Conservation (phyloP, 2,797 vertebrate species). For the Salmo trutta region DNA sequence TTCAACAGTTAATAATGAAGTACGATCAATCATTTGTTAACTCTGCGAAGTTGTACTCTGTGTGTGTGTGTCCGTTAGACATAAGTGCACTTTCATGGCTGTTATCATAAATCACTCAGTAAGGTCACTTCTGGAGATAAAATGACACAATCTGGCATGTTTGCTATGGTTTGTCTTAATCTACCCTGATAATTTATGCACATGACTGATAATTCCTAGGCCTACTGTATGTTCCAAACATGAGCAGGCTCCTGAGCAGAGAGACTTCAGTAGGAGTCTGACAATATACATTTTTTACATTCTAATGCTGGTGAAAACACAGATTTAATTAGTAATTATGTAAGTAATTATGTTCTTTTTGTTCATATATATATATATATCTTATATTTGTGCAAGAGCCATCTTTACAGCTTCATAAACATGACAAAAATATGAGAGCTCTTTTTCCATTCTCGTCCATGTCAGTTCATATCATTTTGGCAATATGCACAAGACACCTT, state of each 20-base stretch:
- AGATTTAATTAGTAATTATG: neutral
- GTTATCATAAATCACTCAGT: neutral
- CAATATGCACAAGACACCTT: neutral
- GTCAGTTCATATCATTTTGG: neutral
- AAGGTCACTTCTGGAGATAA: constrained; percentile 8
- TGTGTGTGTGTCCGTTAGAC: neutral
- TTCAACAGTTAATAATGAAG: neutral
- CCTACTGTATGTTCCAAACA: neutral
- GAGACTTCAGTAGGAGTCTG: neutral
- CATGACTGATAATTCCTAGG: neutral
- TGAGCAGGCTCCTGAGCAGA: constrained; percentile 1
- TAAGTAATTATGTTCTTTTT: neutral
- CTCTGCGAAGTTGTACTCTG: neutral
- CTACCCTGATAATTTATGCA: neutral
- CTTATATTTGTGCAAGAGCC: neutral
- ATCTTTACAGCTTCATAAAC: neutral
- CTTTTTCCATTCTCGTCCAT: neutral
- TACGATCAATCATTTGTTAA: neutral
- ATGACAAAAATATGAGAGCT: neutral
- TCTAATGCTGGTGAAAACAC: neutral
- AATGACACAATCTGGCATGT: neutral
- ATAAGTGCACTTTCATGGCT: constrained; percentile 13
- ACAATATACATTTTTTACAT: neutral
- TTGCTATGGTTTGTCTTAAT: neutral
- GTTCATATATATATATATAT: neutral